phyloP scores from a whole-genome alignment of 2,113 vertebrate species.

The Pao palembangensis region DNA sequence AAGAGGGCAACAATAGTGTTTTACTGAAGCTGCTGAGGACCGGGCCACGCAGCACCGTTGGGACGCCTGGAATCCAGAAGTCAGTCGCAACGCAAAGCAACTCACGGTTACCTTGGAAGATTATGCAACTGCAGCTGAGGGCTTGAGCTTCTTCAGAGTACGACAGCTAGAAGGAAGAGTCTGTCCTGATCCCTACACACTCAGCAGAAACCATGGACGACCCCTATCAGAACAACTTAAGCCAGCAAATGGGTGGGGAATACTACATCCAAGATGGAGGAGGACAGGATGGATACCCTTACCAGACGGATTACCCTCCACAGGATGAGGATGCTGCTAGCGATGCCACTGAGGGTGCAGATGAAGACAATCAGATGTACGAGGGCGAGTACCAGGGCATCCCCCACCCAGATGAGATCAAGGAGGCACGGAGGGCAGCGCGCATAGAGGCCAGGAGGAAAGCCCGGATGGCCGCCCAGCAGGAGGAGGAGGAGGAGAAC shows the following conservation, averaged over 20 bases:
- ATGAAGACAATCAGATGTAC: constrained; percentile 94
- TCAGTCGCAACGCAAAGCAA: constrained; percentile 22
- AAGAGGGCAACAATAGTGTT: constrained; percentile 34
- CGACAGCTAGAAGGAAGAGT: constrained; percentile 36
- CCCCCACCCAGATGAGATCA: constrained; percentile 91
- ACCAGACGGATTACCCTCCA: constrained; percentile 74
- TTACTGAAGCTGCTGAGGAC: constrained; percentile 14
- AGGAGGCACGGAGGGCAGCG: constrained; percentile 80
- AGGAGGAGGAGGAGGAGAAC: constrained; percentile 82
- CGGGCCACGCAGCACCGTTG: not conserved
- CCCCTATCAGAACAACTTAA: constrained; percentile 79
- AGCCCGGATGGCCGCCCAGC: constrained; percentile 78
- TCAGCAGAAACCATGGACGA: constrained; percentile 76
- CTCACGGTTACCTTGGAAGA: constrained; percentile 39
- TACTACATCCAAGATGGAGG: constrained; percentile 75
- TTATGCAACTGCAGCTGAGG: constrained; percentile 64
- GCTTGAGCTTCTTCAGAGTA: constrained; percentile 33
- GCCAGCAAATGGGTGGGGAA: constrained; percentile 75
- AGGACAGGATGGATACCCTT: constrained; percentile 76
- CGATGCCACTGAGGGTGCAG: constrained; percentile 92
- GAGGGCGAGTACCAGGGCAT: constrained; percentile 98
- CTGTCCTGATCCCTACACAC: constrained; percentile 31
- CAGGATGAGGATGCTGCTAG: constrained; percentile 87
- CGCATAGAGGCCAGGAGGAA: constrained; percentile 85
- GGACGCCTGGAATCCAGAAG: constrained; percentile 24